A percentile compares a stretch with the other conserved stretches of the same genome.
Evolutionary conservation across 1,140 invertebrate species (phyloP).

Genomic region (Portunus trituberculatus): DNA sequence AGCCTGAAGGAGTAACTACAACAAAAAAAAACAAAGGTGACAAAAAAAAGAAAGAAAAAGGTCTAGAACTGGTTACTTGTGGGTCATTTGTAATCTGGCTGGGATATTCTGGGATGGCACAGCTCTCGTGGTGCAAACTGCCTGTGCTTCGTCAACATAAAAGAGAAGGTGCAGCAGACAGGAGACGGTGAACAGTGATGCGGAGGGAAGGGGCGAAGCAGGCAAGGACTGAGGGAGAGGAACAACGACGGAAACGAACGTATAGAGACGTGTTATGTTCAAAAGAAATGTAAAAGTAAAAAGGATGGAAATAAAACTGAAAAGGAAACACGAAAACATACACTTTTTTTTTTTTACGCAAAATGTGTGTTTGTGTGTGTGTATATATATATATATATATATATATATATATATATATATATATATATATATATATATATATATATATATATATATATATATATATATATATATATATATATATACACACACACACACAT

Average conservation of each 20-base stretch:
- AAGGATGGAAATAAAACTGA: not conserved
- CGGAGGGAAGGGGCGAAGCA: not conserved
- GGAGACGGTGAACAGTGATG: not conserved
- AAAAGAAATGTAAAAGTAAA: not conserved
- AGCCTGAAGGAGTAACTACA: not conserved
- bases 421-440: conserved; percentile 5
- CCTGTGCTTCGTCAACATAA: not conserved
- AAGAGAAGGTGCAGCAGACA: not conserved
- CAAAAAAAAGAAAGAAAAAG: not conserved
- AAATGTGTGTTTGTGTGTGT: conserved; percentile 26
- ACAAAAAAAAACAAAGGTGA: not conserved
- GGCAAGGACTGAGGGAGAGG: not conserved
- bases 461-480: conserved; percentile 36
- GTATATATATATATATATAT: conserved; percentile 25
- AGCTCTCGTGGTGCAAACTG: not conserved
- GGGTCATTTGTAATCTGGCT: not conserved
- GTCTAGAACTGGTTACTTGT: not conserved
- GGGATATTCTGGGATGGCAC: not conserved
- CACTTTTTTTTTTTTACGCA: too few relatives aligned
- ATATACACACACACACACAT: not conserved
- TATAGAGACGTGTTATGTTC: not conserved
- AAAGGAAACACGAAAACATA: not conserved
- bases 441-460: conserved; percentile 40
- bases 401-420: too few relatives aligned
- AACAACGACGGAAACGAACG: not conserved